Base-by-base conservation (phyloP, 2,888 invertebrate genomes). In the Onchidella celtica region DNA sequence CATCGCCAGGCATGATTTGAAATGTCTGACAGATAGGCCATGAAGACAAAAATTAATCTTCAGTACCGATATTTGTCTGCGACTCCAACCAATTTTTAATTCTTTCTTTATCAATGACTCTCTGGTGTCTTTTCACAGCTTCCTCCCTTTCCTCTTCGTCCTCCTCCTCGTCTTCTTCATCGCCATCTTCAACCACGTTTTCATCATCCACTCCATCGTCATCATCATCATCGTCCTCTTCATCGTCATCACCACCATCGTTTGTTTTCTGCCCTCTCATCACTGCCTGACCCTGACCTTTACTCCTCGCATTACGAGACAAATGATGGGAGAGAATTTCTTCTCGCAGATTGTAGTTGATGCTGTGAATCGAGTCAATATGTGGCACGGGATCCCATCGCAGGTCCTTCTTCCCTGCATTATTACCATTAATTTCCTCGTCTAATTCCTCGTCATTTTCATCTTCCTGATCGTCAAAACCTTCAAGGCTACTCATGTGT, bases 51-150 rank as follows among this genome's bases (percentile, higher is more conserved):
- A n/a, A n/a, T 73, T 57, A 74, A 69, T 81, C 75, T 21, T 75
- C 75, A 36, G 59, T 32, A 14, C 36, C 55, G 24, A 81, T 59
- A 17, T 74, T 81, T 14, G 70, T 70, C 72, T 81, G 81, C 55
- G 90, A 89, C 55, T 90, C 89, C 27, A 93, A 90, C 93, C 93
- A 93, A 27, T 88, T 88, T 79, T 92, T 89, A 14, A 92, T 91
- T 36, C 92, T 84, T 38, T 92, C 92, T 75, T 91, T 91, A 82
- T 91, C 90, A 6, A 89, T 83, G 24, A 85, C 83, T 69, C 86
- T 85, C 69, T 87, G 85, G 29, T 75, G 78, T 24, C 81, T 81
- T 34, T 40, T 11, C 57, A 47, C 47, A 11, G 75, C 32, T 66
- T 72, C 76, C 61, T 79, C 57, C n/a, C 57, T 47, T 38, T 77